Percentiles rank a stretch among this genome's conserved stretches.
Evolutionary conservation across 2,113 vertebrate genomes (phyloP).

Genomic region (Otolemur garnettii): DNA sequence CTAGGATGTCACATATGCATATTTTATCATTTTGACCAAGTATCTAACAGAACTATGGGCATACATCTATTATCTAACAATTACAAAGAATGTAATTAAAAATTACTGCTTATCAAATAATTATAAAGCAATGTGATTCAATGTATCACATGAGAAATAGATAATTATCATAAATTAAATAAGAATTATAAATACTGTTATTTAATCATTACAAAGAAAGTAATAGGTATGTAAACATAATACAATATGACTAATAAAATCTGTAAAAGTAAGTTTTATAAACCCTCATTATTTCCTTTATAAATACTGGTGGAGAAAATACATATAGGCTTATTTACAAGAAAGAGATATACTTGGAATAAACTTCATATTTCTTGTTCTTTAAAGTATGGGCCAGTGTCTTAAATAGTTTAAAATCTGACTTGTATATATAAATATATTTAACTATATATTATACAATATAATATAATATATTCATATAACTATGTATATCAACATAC

Average conservation of each 20-base stretch:
- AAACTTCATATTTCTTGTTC: neutral
- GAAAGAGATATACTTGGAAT: neutral
- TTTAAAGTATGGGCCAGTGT: constrained; percentile 22
- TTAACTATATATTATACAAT: too few species aligned
- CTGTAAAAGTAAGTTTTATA: neutral
- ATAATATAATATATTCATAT: neutral
- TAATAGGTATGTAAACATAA: neutral
- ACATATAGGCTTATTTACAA: constrained; percentile 24
- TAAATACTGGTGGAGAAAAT: neutral
- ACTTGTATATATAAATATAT: neutral
- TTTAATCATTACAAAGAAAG: neutral
- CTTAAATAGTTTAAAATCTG: neutral
- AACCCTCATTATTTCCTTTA: constrained; percentile 18
- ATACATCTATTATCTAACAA: neutral
- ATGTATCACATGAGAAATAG: neutral
- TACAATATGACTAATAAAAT: neutral
- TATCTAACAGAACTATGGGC: constrained; percentile 14
- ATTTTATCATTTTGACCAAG: constrained; percentile 33
- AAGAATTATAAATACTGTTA: neutral
- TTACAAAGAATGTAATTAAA: neutral
- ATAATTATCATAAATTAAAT: constrained; percentile 8
- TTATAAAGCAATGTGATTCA: neutral
- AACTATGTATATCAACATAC: neutral
- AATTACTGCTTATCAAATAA: constrained; percentile 18
- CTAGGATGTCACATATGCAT: neutral